Base-by-base conservation (phyloP, 2,113 vertebrate species). In the Caracal caracal region DNA sequence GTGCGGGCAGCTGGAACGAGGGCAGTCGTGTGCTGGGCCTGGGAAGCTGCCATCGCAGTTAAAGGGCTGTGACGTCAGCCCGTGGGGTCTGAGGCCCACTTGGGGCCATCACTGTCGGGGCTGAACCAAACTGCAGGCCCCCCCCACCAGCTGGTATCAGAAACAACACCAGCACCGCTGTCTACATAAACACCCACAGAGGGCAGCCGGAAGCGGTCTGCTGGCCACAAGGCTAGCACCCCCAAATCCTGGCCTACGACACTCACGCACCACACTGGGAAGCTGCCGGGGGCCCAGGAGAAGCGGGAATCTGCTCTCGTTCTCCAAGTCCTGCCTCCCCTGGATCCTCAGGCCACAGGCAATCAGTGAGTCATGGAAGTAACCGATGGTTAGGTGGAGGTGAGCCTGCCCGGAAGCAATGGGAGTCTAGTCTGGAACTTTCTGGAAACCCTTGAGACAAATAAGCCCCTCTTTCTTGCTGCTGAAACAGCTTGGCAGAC, bases 371-470 rank as follows among this genome's bases (percentile, higher is more conserved):
- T 19, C 53, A 19, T 1, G 5, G 68, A 65, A 53, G 26, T 8
- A 13, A 43, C 37, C 28, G n/a, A 2, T 0, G 35, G 8, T 8
- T 3, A 0, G 4, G 26, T 35, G 3, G 3, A 26, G 35, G 28
- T n/a, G n/a, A 43, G 28, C 1, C 59, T 3, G 9, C 1, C 59
- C 9, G 19, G 0, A 13, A 33, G 24, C 82, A 26, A 10, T 7
- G 53, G 49, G 4, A 83, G 79, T 12, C 3, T 65, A 43, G 35
- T 47, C 6, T 0, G 13, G 68, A 51, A 85, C 5, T 15, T 70
- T 65, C 10, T 1, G 28, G 70, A 78, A 35, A 24, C 10, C 8
- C 70, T 20, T 30, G 8, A 15, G 15, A 33, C 66, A n/a, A 59
- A 61, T 79, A 6, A 43, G 22, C 1, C 15, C 13, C 35, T 56